Percentiles rank a stretch among this genome's conserved stretches.
Evolutionary conservation across 1,140 invertebrate species (phyloP).

Genomic region (Drosophila miranda): DNA sequence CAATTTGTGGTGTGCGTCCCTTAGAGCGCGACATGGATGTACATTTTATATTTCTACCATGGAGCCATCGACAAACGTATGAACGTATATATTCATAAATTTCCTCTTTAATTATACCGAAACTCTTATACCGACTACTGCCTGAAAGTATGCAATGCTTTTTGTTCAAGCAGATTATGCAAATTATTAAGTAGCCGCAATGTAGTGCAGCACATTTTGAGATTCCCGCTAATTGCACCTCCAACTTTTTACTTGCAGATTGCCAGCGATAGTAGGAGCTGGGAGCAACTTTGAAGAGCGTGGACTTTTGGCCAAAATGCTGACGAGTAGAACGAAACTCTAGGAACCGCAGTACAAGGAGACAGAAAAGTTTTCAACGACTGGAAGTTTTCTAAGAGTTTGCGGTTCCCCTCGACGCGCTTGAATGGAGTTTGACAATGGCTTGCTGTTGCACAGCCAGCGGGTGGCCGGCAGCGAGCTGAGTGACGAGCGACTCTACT

Average conservation of each 20-base stretch:
- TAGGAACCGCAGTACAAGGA: not conserved
- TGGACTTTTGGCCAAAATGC: slow-evolving; percentile 28
- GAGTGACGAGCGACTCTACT: slow-evolving; percentile 54
- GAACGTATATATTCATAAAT: not conserved
- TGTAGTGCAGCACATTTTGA: slow-evolving; percentile 21
- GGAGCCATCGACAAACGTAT: too few relatives aligned
- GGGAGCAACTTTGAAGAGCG: slow-evolving; percentile 18
- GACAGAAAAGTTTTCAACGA: slow-evolving; percentile 31
- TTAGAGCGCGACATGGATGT: too few relatives aligned
- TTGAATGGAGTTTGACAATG: slow-evolving; percentile 60
- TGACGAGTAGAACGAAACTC: slow-evolving; percentile 8
- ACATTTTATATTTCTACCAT: too few relatives aligned
- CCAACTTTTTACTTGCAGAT: slow-evolving; percentile 36
- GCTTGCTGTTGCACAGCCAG: slow-evolving; percentile 39
- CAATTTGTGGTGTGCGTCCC: too few relatives aligned
- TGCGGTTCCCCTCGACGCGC: slow-evolving; percentile 13
- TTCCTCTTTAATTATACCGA: not conserved
- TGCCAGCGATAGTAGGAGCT: not conserved
- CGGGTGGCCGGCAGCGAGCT: slow-evolving; percentile 18
- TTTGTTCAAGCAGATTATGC: not conserved
- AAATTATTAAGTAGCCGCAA: slow-evolving; percentile 38
- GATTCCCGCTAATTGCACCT: slow-evolving; percentile 3
- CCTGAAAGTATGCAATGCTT: slow-evolving; percentile 54
- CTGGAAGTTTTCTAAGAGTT: slow-evolving; percentile 31
- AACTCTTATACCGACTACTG: slow-evolving; percentile 28